Percentiles rank a stretch among this genome's conserved stretches.
Evolutionary conservation across 2,888 invertebrate genomes (phyloP).

Genomic region (Brenthis daphne): DNA sequence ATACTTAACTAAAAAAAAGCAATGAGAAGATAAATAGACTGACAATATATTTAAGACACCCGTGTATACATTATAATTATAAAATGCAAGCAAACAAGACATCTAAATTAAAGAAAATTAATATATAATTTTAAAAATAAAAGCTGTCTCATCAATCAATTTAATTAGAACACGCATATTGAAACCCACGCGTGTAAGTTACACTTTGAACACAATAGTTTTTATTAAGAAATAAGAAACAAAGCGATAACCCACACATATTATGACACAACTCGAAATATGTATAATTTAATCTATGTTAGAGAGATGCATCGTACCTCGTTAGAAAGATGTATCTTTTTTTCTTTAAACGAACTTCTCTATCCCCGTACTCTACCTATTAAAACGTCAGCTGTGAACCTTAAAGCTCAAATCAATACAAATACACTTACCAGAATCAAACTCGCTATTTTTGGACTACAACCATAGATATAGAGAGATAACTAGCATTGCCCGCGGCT

Average conservation of each 20-base stretch:
- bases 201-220: conserved; percentile 24
- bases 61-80: background rate
- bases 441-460: no score
- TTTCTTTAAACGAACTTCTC: no score
- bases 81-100: conserved; percentile 12
- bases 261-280: conserved; percentile 23
- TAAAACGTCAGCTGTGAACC: no score
- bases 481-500: no score
- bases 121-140: background rate
- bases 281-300: background rate
- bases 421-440: no score
- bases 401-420: no score
- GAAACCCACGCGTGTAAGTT: conserved; percentile 21
- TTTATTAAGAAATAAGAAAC: conserved; percentile 24
- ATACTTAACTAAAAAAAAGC: no score
- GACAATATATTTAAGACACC: no score
- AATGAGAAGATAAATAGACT: no score
- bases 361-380: no score
- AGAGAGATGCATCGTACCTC: background rate
- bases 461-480: no score
- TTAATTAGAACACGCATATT: conserved; percentile 20
- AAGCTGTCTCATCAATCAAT: conserved; percentile 19
- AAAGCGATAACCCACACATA: conserved; percentile 26
- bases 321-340: no score
- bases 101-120: conserved; percentile 14